Conservation (phyloP, 2,888 invertebrate genomes). For the Tipula helvola region DNA sequence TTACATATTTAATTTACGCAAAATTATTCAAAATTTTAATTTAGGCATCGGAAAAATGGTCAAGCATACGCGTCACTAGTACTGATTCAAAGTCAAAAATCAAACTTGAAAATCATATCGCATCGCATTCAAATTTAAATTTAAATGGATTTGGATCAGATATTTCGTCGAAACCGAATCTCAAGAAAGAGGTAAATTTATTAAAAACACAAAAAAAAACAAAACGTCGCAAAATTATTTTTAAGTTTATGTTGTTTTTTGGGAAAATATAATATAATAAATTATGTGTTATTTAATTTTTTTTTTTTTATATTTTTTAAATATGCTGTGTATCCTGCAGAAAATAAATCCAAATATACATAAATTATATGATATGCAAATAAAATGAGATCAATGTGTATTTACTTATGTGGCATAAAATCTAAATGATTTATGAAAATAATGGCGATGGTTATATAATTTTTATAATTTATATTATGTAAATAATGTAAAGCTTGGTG, state of each 20-base stretch:
- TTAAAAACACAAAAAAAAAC: not conserved
- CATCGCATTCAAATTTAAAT: slow-evolving; percentile 24
- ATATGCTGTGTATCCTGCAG: not conserved
- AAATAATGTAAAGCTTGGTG: not conserved
- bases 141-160: slow-evolving; percentile 24
- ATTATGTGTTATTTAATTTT: not conserved
- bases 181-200: slow-evolving; percentile 11
- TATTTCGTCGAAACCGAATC: not conserved
- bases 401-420: not conserved
- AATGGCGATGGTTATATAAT: not conserved
- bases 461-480: not conserved
- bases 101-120: slow-evolving; percentile 25
- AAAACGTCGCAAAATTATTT: not conserved
- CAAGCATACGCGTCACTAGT: slow-evolving; percentile 23
- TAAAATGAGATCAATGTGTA: not conserved
- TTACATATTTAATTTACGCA: not conserved
- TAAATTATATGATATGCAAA: not conserved
- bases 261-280: not conserved
- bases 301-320: not conserved
- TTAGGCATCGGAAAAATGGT: slow-evolving; percentile 25
- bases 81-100: slow-evolving; percentile 24
- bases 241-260: not conserved
- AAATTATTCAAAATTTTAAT: not conserved
- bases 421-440: not conserved
- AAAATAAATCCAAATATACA: not conserved